phyloP scores from a whole-genome alignment of 2,113 vertebrate species.

The Psettodes erumei region DNA sequence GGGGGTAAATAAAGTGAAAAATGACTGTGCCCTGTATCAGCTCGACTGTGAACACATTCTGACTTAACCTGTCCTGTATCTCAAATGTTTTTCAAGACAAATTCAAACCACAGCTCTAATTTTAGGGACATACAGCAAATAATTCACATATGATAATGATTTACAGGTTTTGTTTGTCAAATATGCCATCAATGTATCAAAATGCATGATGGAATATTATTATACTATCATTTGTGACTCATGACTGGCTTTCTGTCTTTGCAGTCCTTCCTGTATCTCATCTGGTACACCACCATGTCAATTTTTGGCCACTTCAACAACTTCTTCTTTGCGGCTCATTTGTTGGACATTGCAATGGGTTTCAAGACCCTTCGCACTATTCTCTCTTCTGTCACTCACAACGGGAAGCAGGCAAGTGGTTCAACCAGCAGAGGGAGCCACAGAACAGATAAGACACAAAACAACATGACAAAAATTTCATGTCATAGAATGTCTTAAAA shows the following conservation, averaged over 20 bases:
- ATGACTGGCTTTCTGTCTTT: background rate
- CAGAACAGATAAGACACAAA: background rate
- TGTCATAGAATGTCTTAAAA: no score
- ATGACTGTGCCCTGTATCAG: no score
- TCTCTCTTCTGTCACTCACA: slow-evolving; percentile 97
- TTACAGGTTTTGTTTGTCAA: no score
- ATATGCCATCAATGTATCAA: no score
- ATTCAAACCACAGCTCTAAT: no score
- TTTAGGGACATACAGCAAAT: no score
- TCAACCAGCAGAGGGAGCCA: slow-evolving; percentile 66
- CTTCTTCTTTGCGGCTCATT: slow-evolving; percentile 98
- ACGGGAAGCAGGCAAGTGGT: slow-evolving; percentile 93
- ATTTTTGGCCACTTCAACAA: slow-evolving; percentile 98
- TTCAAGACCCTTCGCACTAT: slow-evolving; percentile 97
- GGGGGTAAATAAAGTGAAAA: background rate
- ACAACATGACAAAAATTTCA: no score
- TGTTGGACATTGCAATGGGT: slow-evolving; percentile 98
- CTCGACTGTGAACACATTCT: no score
- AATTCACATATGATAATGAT: no score
- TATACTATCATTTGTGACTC: background rate
- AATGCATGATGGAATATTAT: no score
- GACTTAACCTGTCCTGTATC: no score
- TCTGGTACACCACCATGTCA: slow-evolving; percentile 97
- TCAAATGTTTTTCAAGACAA: no score
- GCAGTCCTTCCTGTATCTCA: slow-evolving; percentile 94